Evolutionary conservation across 2,797 vertebrate genomes (phyloP), one percentile per base, ranked within the genome.

Genomic region (Peromyscus nudipes): DNA sequence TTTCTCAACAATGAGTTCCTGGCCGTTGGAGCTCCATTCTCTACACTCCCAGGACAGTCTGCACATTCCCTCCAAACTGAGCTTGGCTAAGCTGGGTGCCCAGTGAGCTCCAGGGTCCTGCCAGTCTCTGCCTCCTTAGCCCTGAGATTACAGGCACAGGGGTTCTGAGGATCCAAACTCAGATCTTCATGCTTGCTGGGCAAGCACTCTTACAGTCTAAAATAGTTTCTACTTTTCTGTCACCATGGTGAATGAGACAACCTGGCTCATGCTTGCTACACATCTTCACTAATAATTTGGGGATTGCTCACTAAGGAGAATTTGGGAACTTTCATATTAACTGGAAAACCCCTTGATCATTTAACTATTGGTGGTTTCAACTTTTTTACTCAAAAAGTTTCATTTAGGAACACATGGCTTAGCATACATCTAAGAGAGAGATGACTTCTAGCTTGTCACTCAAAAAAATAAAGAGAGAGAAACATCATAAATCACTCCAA

Each of bases 361-460:
- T 91, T 92, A 49, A 82, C 31, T 85, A 84, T 40, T 81, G 64
- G 69, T 73, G 31, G 25, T 34, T 81, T 88, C 31, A 55, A 89
- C 23, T 25, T 64, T 81, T 94, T 73, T 43, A 55, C 91, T 77
- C 12, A 87, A 94, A 94, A 95, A 23, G 46, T 43, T 92, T 82
- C n/a, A 91, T 27, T 87, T 88, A 94, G 60, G 21, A 77, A 64
- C 37, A 40, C 75, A 93, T 27, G 23, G 9, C 91, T 87, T 87
- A 87, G 91, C 13, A 49, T 49, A 92, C 55, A 69, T 75, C 34
- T 89, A 92, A 94, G 21, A 88, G 55, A 94, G 31, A 86, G 71
- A 75, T 55, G 75, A 17, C 16, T 43, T 62, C 81, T 83, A 43
- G 40, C 62, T 83, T 62, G 57, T 29, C 27, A 83, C 37, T 17